phyloP scores from a whole-genome alignment of 2,113 vertebrate species.

The Glaucomys volans region DNA sequence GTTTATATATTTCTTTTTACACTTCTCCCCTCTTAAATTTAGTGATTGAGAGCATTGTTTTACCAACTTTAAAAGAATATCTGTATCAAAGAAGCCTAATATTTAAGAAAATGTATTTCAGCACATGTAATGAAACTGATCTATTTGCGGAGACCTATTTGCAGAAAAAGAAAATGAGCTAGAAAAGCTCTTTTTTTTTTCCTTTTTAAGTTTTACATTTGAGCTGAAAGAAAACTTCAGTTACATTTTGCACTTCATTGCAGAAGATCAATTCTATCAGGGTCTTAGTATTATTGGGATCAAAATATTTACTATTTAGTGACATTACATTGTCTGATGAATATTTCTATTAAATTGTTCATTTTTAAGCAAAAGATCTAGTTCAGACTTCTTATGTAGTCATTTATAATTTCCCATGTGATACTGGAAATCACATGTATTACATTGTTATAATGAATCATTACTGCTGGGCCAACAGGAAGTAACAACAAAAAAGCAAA shows the following conservation, averaged over 20 bases:
- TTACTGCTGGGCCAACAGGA: not conserved
- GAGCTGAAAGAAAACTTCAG: constrained; percentile 37
- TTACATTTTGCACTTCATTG: constrained; percentile 12
- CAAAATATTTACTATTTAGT: constrained; percentile 45
- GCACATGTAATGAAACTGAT: not conserved
- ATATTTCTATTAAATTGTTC: constrained; percentile 16
- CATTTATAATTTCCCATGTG: not conserved
- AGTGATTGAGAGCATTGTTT: not conserved
- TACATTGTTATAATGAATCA: constrained; percentile 60
- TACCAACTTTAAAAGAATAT: not conserved
- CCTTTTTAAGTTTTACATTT: not conserved
- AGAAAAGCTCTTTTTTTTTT: not conserved
- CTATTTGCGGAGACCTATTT: not conserved
- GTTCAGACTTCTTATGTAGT: constrained; percentile 8
- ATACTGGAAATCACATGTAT: not conserved
- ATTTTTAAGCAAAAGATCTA: constrained; percentile 23
- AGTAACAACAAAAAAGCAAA: constrained; percentile 38
- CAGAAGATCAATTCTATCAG: not conserved
- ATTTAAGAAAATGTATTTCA: constrained; percentile 51
- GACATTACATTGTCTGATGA: constrained; percentile 63
- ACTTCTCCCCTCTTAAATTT: not conserved
- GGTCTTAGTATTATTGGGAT: not conserved
- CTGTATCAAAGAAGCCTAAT: not conserved
- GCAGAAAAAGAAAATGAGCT: not conserved
- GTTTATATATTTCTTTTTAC: constrained; percentile 35